Base-by-base conservation (phyloP, 2,888 invertebrate species). In the Opisthograptis luteolata region DNA sequence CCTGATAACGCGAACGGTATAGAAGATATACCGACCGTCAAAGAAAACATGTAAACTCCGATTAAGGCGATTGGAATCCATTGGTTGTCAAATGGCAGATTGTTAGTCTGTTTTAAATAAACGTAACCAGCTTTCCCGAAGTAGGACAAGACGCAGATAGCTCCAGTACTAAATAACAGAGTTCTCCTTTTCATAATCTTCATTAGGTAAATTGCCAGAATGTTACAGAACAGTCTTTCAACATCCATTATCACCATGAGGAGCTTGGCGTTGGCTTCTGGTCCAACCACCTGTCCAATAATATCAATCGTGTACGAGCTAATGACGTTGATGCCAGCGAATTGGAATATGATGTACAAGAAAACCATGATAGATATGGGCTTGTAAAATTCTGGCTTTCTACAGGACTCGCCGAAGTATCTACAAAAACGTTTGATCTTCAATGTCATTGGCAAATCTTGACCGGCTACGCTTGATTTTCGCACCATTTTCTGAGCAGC, bases 1-100 rank as follows among this genome's bases (percentile, higher is more conserved):
- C 95, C 94, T 41, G 94, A 93, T 79, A 95, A 89, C 8, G 94
- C 92, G 85, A 95, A 95, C 0, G 95, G 95, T 55, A 95, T 80
- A 0, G 94, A 93, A 2, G 93, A 88, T 49, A 93, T 84, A 0
- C 95, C 94, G 5, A 93, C 81, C 6, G 92, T 89, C 34, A 93
- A 78, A 13, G 92, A 92, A 6, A 91, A 87, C 71, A 93, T 93
- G 62, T 94, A 94, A 0, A 85, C 55, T 47, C 92, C 76, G 55
- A 93, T 79, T 60, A 92, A 71, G 53, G 83, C 58, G 68, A 93
- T 74, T 0, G 92, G 88, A 7, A 92, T 64, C 88, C 90, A 91
- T 40, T 87, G 84, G 13, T 72, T 75, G n/a, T 84, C 79, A 19
- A 68, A 78, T 0, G 84, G 79, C 6, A 86, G 47, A 20, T 68